Percentiles rank a stretch among this genome's conserved stretches.
Conservation (phyloP, 2,113 vertebrate genomes). For the Syrrhaptes paradoxus region DNA sequence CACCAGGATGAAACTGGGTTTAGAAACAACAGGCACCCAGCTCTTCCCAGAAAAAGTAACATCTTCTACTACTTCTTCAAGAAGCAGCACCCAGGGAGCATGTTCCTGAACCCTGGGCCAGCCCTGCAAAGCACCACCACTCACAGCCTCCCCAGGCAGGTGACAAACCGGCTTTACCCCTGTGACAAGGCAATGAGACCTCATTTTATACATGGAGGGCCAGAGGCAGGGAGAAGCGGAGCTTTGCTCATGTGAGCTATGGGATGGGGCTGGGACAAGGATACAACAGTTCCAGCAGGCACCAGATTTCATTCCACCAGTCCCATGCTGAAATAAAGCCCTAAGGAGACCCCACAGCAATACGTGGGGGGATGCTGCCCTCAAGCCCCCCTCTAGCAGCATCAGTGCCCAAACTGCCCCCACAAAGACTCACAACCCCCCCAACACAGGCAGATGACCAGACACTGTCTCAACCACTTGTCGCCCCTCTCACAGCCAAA, state of each 20-base stretch:
- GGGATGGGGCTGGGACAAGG: not conserved
- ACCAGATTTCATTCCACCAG: not conserved
- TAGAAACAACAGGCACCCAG: not conserved
- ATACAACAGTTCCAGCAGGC: fast-evolving
- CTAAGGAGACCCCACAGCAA: not conserved
- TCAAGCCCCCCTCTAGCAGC: not conserved
- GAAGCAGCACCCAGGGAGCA: not conserved
- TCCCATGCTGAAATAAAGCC: not conserved
- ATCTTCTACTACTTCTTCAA: not conserved
- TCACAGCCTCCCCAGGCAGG: not conserved
- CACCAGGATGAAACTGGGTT: not conserved
- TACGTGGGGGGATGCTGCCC: fast-evolving
- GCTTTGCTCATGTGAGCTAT: not conserved
- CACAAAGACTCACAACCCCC: not conserved
- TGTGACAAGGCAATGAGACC: not conserved
- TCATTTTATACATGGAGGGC: fast-evolving
- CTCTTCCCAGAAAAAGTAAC: not conserved
- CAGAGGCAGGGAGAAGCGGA: not conserved
- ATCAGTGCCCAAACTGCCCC: not conserved
- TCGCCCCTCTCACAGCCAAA: not conserved
- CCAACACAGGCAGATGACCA: fast-evolving
- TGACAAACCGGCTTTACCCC: not conserved
- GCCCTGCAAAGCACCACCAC: not conserved
- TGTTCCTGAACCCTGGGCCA: not conserved
- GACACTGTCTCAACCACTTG: not conserved